Conservation (phyloP, 2,797 vertebrate species). For the Sebastes nivosus region DNA sequence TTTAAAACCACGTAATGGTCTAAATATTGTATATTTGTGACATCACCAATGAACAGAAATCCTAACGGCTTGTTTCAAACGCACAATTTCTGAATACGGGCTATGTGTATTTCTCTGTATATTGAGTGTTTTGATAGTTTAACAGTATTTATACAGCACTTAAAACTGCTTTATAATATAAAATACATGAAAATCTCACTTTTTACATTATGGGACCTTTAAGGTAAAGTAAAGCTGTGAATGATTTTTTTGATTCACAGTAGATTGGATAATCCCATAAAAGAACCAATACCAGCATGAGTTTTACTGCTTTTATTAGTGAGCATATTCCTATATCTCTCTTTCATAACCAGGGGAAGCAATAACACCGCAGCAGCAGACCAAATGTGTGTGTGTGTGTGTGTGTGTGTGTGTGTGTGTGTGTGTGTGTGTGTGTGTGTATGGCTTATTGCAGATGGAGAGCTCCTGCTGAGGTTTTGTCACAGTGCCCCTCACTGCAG, state of each 20-base stretch:
- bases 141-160: too few species aligned
- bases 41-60: too few species aligned
- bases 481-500: slow-evolving; percentile 60
- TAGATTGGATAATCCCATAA: slow-evolving; percentile 15
- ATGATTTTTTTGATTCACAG: slow-evolving; percentile 12
- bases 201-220: too few species aligned
- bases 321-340: slow-evolving; percentile 17
- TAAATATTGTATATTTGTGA: too few species aligned
- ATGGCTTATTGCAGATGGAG: slow-evolving; percentile 66
- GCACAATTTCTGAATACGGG: too few species aligned
- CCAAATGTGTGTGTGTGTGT: neutral
- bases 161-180: too few species aligned
- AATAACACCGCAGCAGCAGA: slow-evolving; percentile 21
- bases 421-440: neutral
- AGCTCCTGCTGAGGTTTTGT: slow-evolving; percentile 73
- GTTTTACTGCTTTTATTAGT: slow-evolving; percentile 17
- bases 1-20: too few species aligned
- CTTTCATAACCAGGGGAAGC: slow-evolving; percentile 31
- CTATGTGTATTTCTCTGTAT: too few species aligned
- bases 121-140: too few species aligned
- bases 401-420: neutral
- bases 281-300: slow-evolving; percentile 3
- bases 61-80: too few species aligned
- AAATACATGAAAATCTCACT: too few species aligned
- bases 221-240: neutral